Evolutionary conservation across 2,113 vertebrate genomes (phyloP), one percentile per base, ranked within the genome.

Genomic region (Zingel zingel): DNA sequence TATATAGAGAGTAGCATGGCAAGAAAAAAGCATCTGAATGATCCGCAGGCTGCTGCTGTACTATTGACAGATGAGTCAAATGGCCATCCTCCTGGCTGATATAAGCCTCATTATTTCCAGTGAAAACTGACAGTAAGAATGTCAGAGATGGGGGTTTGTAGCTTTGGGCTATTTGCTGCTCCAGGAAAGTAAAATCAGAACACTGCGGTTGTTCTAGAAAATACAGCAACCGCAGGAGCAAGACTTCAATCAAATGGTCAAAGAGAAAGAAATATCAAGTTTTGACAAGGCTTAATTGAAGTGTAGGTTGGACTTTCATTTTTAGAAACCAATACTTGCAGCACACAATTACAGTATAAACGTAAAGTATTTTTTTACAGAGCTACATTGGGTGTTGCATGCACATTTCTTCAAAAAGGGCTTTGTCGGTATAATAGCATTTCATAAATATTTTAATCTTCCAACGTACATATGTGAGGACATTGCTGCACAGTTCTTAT

Each of bases 41-140:
- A 79, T 88, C 47, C 50, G 45, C 30, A 23, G 30, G 76, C 77
- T 43, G 39, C 39, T 3, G 39, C 39, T 74, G 27, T 48, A 36
- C 9, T 87, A 76, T 83, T 83, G 81, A 91, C 81, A 79, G 53
- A 79, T 71, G 64, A 70, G 77, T 87, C 73, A 83, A 78, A 74
- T 43, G 68, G 67, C 59, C 21, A 39, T 79, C 80, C 77, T 85
- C 67, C 36, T 61, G 16, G 71, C 69, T 79, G 67, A 69, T 33
- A 68, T 50, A 45, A 79, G 54, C n/a, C 65, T 86, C 77, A 59
- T 71, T 89, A 85, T 89, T 85, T 85, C 53, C 36, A 10, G 45
- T 47, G 27, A 77, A 79, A 81, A 72, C 53, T 62, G 85, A 71
- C 59, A 62, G 74, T 30, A 51, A 75, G 59, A 67, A 70, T 43